Conservation (phyloP, 2,888 invertebrate genomes). For the Rotaria macrura region DNA sequence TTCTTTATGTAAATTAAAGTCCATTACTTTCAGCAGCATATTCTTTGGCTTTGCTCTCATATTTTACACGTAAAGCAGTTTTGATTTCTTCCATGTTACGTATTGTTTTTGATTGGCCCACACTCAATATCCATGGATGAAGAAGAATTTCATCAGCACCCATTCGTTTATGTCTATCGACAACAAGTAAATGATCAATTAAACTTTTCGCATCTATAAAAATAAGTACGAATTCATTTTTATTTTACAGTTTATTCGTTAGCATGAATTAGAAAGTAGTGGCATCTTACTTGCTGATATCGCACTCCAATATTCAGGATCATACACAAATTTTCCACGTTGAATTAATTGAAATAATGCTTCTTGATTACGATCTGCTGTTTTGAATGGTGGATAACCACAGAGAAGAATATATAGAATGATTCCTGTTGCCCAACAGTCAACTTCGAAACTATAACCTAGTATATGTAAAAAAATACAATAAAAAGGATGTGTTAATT, state of each 20-base stretch:
- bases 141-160: constrained; percentile 46
- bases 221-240: background rate
- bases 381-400: constrained; percentile 54
- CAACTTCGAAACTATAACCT: constrained; percentile 53
- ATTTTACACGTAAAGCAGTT: background rate
- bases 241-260: too few species aligned
- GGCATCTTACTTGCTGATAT: constrained; percentile 39
- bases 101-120: constrained; percentile 34
- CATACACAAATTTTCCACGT: constrained; percentile 50
- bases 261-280: too few species aligned
- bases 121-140: constrained; percentile 45
- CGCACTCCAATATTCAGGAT: constrained; percentile 50
- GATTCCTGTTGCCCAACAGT: constrained; percentile 54
- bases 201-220: constrained; percentile 47
- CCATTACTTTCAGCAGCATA: background rate
- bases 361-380: constrained; percentile 49
- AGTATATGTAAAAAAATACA: background rate
- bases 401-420: constrained; percentile 53
- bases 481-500: background rate
- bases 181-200: constrained; percentile 46
- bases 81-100: background rate
- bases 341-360: constrained; percentile 53
- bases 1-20: background rate
- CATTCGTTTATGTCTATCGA: constrained; percentile 45
- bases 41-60: background rate